Conservation (phyloP, 2,113 vertebrate species). For the Cyphomyrus plagiostoma region DNA sequence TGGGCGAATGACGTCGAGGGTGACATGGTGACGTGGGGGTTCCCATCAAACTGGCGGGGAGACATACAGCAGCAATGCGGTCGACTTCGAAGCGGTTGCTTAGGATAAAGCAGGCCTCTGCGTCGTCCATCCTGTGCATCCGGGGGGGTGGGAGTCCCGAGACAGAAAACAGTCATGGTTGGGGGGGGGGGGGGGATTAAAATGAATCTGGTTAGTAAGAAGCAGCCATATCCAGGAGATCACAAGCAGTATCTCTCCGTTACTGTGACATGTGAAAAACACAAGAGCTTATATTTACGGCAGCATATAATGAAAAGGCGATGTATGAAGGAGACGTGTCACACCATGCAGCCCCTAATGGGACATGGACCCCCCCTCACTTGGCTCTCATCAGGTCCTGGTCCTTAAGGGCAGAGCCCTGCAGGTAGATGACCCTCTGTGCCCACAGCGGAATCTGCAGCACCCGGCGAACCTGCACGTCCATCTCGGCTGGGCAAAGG, state of each 20-base stretch:
- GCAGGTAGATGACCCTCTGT: constrained; percentile 74
- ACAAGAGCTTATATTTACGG: not conserved
- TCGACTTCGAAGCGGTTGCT: constrained; percentile 77
- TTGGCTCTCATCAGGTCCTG: constrained; percentile 77
- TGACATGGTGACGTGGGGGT: not conserved
- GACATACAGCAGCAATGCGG: constrained; percentile 71
- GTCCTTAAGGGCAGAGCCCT: constrained; percentile 73
- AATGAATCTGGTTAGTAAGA: not conserved
- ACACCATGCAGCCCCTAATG: not conserved
- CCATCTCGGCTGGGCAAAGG: constrained; percentile 74
- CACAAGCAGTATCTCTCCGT: not conserved
- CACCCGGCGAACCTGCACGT: constrained; percentile 68
- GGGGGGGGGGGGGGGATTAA: not conserved
- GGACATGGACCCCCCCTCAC: constrained; percentile 47
- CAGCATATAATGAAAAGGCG: not conserved
- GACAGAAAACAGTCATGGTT: not conserved
- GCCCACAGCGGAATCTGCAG: constrained; percentile 76
- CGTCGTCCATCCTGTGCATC: constrained; percentile 69
- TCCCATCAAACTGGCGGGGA: no score
- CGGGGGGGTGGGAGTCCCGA: constrained; percentile 33
- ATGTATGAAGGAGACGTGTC: not conserved
- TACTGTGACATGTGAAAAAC: not conserved
- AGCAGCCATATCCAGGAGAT: not conserved
- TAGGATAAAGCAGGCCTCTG: constrained; percentile 77
- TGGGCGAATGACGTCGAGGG: not conserved